Evolutionary conservation across 2,113 vertebrate species (phyloP).

Genomic region (Cynocephalus volans): DNA sequence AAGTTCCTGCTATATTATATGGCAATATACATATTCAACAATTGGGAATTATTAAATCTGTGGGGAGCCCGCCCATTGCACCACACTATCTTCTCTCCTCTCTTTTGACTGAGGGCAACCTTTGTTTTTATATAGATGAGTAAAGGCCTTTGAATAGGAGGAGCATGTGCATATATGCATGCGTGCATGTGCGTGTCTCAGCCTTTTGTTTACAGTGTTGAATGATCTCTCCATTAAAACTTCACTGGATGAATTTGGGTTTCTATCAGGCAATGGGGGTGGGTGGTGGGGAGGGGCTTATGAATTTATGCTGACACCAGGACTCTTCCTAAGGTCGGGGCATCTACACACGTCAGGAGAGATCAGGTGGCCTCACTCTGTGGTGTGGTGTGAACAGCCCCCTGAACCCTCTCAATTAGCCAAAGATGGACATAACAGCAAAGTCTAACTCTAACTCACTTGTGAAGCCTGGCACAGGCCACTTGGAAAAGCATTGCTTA

Average conservation of each 20-base stretch:
- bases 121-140: not conserved
- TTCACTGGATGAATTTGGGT: not conserved
- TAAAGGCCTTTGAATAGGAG: not conserved
- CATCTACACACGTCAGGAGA: not conserved
- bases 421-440: rapidly evolving
- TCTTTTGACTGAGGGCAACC: not conserved
- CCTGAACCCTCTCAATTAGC: not conserved
- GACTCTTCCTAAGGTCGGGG: not conserved
- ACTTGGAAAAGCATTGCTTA: not conserved
- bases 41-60: slow-evolving; percentile 51
- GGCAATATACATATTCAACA: not conserved
- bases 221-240: slow-evolving; percentile 38
- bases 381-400: rapidly evolving
- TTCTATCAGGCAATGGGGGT: not conserved
- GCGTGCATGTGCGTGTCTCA: not conserved
- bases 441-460: not conserved
- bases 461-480: not conserved
- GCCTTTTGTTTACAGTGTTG: not conserved
- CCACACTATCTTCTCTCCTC: not conserved
- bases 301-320: not conserved
- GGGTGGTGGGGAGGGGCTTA: too few relatives aligned
- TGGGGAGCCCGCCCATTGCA: not conserved
- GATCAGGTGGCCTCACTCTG: not conserved
- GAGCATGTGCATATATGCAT: not conserved
- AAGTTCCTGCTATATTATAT: slow-evolving; percentile 9